Evolutionary conservation across 1,140 invertebrate species (phyloP).

Genomic region (Neodiprion lecontei): DNA sequence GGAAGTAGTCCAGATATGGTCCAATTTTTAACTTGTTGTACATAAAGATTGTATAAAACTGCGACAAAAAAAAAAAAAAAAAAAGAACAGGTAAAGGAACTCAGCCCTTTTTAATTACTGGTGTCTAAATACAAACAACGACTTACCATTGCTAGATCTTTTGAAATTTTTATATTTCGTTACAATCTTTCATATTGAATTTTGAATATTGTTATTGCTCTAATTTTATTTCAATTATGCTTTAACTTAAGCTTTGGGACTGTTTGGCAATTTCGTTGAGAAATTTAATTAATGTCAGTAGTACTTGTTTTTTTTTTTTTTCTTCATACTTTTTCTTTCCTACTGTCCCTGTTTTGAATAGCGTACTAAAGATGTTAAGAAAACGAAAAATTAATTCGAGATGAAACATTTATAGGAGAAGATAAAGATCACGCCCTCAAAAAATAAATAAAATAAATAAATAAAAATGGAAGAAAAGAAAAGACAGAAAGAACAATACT

Average conservation of each 20-base stretch:
- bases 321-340: background rate
- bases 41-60: constrained; percentile 20
- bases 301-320: background rate
- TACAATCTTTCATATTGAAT: too few relatives aligned
- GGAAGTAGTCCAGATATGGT: constrained; percentile 22
- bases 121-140: background rate
- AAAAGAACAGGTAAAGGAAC: constrained; percentile 19
- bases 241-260: constrained; percentile 46
- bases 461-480: background rate
- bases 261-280: constrained; percentile 50
- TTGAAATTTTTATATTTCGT: too few relatives aligned
- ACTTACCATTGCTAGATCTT: background rate
- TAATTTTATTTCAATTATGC: constrained; percentile 9
- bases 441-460: background rate
- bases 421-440: background rate
- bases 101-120: constrained; percentile 14
- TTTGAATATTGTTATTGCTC: constrained; percentile 19
- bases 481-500: constrained; percentile 16
- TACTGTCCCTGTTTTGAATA: background rate
- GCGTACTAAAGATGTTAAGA: background rate
- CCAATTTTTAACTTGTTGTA: constrained; percentile 3
- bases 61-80: constrained; percentile 16
- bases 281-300: constrained; percentile 38
- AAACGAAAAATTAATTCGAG: background rate
- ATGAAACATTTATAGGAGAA: background rate